These are phyloP conservation scores for Zaprionus camerounensis DNA, from an alignment of 1,140 invertebrate species.

Conservation along the genomic window DNA sequence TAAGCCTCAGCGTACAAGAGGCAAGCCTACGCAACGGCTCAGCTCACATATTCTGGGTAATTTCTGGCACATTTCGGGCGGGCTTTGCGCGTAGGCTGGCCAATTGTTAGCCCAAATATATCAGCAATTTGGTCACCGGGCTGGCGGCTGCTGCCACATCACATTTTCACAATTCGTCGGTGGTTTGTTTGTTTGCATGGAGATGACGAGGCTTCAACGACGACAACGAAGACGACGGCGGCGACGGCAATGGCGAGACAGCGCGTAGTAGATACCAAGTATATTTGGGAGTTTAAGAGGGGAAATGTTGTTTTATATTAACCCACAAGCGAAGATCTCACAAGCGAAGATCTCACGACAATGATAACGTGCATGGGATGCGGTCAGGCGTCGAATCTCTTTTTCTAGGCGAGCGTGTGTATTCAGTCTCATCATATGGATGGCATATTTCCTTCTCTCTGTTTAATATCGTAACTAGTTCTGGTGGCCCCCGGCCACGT, in stretches of 20 bases:
- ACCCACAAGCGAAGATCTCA: constrained; percentile 47
- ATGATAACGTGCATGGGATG: constrained; percentile 54
- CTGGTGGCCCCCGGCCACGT: constrained; percentile 20
- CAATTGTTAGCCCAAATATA: constrained; percentile 58
- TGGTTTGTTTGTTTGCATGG: constrained; percentile 33
- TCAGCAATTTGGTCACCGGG: constrained; percentile 44
- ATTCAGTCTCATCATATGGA: constrained; percentile 21
- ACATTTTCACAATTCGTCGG: constrained; percentile 31
- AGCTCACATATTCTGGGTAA: constrained; percentile 17
- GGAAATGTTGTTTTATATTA: constrained; percentile 25
- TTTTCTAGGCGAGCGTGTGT: constrained; percentile 42
- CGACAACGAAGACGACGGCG: constrained; percentile 46
- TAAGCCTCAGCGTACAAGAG: constrained; percentile 60
- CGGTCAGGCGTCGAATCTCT: constrained; percentile 46
- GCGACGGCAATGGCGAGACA: constrained; percentile 60
- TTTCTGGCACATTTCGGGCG: background rate
- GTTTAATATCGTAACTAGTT: constrained; percentile 24
- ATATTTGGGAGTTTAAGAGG: constrained; percentile 19
- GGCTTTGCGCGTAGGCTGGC: constrained; percentile 52
- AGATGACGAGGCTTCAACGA: constrained; percentile 51
- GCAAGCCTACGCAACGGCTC: constrained; percentile 50
- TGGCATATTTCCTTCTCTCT: constrained; percentile 33
- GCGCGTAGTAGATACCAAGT: constrained; percentile 35
- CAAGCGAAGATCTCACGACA: constrained; percentile 14
- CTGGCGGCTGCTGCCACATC: constrained; percentile 22